A percentile compares a stretch with the other conserved stretches of the same genome.
phyloP scores from a whole-genome alignment of 2,113 vertebrate genomes.

The Azemiops feae region DNA sequence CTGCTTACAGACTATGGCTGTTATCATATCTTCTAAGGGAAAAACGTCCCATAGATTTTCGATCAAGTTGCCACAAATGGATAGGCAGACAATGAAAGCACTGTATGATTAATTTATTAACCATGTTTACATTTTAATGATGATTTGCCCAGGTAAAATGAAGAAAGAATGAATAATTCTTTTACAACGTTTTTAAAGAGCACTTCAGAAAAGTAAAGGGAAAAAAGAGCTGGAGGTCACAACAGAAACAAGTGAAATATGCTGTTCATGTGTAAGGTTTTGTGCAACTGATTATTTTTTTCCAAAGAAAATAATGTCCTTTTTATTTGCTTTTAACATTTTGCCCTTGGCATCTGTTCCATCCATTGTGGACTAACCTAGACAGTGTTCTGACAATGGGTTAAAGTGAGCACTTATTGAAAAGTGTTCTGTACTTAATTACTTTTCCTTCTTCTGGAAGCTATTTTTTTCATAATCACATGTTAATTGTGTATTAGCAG shows the following conservation, averaged over 20 bases:
- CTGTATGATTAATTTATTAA: constrained; percentile 13
- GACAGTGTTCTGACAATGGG: constrained; percentile 74
- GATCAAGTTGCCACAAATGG: not conserved
- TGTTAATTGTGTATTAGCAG: constrained; percentile 84
- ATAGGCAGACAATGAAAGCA: constrained; percentile 8
- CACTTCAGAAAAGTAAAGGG: constrained; percentile 49
- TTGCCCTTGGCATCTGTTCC: constrained; percentile 80
- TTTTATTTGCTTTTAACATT: constrained; percentile 77
- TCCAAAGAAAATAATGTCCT: constrained; percentile 72
- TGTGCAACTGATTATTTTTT: constrained; percentile 69
- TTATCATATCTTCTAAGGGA: not conserved
- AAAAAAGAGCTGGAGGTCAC: constrained; percentile 47
- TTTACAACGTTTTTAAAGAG: constrained; percentile 44
- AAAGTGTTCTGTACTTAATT: constrained; percentile 83
- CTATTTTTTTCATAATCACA: constrained; percentile 81
- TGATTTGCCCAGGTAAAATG: constrained; percentile 31
- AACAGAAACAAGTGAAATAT: constrained; percentile 59
- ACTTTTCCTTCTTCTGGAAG: constrained; percentile 84
- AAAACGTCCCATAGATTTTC: constrained; percentile 15
- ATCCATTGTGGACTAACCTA: constrained; percentile 74
- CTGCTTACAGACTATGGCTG: not conserved
- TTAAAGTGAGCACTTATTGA: constrained; percentile 78
- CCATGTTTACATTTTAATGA: constrained; percentile 13
- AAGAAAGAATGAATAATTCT: constrained; percentile 38
- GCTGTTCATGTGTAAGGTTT: constrained; percentile 49